Conservation (phyloP, 2,113 vertebrate species). For the Oxyura jamaicensis region DNA sequence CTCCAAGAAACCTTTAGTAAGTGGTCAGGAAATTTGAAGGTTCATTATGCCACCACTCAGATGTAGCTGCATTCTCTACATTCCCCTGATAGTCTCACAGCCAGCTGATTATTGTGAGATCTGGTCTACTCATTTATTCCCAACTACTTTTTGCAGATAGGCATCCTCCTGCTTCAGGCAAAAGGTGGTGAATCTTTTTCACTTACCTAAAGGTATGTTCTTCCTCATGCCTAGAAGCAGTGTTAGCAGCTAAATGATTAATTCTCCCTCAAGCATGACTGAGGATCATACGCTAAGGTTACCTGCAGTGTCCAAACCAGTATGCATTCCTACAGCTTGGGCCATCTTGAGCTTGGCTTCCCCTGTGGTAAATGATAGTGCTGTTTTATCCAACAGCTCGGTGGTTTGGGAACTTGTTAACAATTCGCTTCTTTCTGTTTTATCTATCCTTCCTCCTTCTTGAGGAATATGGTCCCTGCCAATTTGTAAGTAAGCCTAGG, state of each 20-base stretch:
- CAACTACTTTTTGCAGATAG: neutral
- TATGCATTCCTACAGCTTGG: neutral
- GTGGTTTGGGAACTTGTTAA: neutral
- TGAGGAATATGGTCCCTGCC: neutral
- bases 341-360: neutral
- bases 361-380: neutral
- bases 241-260: conserved; percentile 1
- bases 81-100: neutral
- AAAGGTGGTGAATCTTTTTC: neutral
- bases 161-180: neutral
- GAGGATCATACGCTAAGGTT: neutral
- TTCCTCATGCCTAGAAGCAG: neutral
- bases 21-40: neutral
- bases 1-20: neutral
- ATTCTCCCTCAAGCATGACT: neutral
- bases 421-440: neutral
- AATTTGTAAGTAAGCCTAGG: neutral
- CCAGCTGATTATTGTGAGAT: neutral
- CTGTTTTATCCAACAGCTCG: neutral
- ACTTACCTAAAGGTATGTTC: neutral
- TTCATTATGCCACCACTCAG: neutral
- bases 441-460: neutral
- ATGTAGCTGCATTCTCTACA: neutral
- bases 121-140: neutral
- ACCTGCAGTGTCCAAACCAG: neutral